Evolutionary conservation across 2,113 vertebrate species (phyloP).

Genomic region (Upupa epops): DNA sequence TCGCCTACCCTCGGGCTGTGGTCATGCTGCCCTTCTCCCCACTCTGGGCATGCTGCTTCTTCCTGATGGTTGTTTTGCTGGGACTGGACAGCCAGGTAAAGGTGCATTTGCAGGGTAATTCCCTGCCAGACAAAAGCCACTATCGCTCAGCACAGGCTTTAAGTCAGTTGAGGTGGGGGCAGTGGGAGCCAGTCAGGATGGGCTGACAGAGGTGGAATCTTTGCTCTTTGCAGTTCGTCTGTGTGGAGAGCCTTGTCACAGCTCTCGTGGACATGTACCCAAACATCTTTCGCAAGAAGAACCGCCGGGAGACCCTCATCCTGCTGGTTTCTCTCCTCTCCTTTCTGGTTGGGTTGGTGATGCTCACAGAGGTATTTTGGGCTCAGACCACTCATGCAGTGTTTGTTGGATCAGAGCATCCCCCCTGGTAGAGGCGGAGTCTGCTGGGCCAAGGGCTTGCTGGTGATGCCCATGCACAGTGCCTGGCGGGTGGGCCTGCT

Average conservation of each 20-base stretch:
- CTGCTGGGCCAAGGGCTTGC: fast-evolving
- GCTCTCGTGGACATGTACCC: conserved; percentile 93
- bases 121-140: background rate
- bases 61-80: conserved; percentile 93
- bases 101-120: background rate
- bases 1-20: conserved; percentile 95
- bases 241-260: conserved; percentile 90
- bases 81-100: conserved; percentile 94
- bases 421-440: background rate
- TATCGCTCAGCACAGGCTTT: background rate
- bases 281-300: conserved; percentile 83
- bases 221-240: conserved; percentile 84
- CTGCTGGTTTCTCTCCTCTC: conserved; percentile 79
- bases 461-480: background rate
- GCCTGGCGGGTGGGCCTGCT: background rate
- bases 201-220: background rate
- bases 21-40: conserved; percentile 96
- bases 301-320: conserved; percentile 88
- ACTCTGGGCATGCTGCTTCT: conserved; percentile 93
- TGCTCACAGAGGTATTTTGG: conserved; percentile 89
- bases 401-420: background rate
- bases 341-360: conserved; percentile 88
- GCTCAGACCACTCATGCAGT: background rate
- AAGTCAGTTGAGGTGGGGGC: background rate
- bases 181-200: background rate